Conservation (phyloP, 1,140 invertebrate species). For the Cherax quadricarinatus region DNA sequence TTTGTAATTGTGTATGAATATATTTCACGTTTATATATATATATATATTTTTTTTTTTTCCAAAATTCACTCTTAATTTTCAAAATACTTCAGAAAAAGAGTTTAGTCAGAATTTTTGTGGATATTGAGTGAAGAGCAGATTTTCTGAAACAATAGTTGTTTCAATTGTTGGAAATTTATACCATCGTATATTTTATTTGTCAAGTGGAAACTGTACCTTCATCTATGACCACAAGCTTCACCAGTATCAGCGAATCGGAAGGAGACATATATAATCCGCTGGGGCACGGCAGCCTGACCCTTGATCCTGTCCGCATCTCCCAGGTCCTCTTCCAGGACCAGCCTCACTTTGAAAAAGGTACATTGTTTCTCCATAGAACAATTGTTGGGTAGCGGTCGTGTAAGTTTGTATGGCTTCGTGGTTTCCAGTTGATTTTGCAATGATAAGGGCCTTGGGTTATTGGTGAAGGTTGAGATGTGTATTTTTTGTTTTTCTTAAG, state of each 20-base stretch:
- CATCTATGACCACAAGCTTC: constrained; percentile 73
- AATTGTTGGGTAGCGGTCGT: not conserved
- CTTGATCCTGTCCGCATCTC: constrained; percentile 55
- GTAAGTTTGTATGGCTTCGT: not conserved
- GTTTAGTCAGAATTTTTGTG: too few relatives aligned
- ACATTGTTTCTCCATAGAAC: not conserved
- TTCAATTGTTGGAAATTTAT: not conserved
- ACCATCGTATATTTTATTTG: not conserved
- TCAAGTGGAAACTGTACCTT: constrained; percentile 62
- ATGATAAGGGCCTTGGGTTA: not conserved
- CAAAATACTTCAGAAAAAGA: too few relatives aligned
- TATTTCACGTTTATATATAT: too few relatives aligned
- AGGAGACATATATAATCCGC: constrained; percentile 39
- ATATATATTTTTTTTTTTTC: too few relatives aligned
- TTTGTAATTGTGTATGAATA: too few relatives aligned
- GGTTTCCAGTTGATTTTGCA: not conserved
- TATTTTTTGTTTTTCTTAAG: not conserved
- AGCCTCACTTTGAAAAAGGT: constrained; percentile 64
- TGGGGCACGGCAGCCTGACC: constrained; percentile 27
- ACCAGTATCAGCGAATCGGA: constrained; percentile 73
- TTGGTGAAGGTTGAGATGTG: not conserved
- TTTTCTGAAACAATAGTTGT: not conserved
- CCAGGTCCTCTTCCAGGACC: constrained; percentile 60
- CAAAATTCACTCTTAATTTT: too few relatives aligned
- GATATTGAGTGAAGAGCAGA: too few relatives aligned